phyloP scores from a whole-genome alignment of 2,888 invertebrate genomes.

The Pseudolycoriella hygida region DNA sequence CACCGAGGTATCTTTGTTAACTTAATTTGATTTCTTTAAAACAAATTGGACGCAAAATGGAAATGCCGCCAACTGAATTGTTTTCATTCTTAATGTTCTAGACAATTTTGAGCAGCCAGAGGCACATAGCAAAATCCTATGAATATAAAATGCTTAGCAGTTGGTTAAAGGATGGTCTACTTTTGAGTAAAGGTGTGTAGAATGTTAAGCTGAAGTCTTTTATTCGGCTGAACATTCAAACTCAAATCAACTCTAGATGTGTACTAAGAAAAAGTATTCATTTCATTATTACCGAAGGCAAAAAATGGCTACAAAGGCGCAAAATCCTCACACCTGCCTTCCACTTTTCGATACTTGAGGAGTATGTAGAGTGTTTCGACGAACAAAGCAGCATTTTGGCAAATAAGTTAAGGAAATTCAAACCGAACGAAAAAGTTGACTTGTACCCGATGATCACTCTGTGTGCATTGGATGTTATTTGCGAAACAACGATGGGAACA shows the following conservation, averaged over 20 bases:
- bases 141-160: slow-evolving; percentile 31
- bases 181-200: slow-evolving; percentile 26
- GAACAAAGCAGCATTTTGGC: slow-evolving; percentile 38
- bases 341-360: slow-evolving; percentile 59
- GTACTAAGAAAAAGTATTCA: too few relatives aligned
- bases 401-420: slow-evolving; percentile 28
- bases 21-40: too few relatives aligned
- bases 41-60: too few relatives aligned
- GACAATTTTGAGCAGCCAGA: slow-evolving; percentile 17
- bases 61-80: too few relatives aligned
- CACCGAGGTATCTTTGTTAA: slow-evolving; percentile 25
- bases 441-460: slow-evolving; percentile 41
- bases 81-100: too few relatives aligned
- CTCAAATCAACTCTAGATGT: too few relatives aligned
- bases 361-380: slow-evolving; percentile 51
- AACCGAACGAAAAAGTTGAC: slow-evolving; percentile 31
- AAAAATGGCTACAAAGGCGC: slow-evolving; percentile 43
- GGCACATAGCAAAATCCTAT: slow-evolving; percentile 33
- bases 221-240: too few relatives aligned
- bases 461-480: slow-evolving; percentile 42
- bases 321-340: slow-evolving; percentile 62
- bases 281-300: not conserved
- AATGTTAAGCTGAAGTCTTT: too few relatives aligned
- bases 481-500: slow-evolving; percentile 73
- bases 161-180: slow-evolving; percentile 37